These are phyloP conservation scores for Notamacropus eugenii DNA, from an alignment of 2,797 vertebrate species.

Conservation along the genomic window DNA sequence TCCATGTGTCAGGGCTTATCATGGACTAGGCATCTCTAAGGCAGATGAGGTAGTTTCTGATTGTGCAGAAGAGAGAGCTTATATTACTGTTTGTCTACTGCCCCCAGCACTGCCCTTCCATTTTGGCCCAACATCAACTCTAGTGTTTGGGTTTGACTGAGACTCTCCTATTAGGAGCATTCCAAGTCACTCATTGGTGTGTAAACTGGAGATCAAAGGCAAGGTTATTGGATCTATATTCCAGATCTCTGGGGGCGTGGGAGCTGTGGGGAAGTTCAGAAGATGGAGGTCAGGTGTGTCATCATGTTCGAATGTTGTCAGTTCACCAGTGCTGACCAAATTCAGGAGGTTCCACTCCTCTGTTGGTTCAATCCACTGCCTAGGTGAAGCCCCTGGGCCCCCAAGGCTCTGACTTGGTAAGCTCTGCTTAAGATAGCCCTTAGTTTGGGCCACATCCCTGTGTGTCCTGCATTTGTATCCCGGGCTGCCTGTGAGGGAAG, in stretches of 20 bases:
- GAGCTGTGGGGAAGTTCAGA: slow-evolving; percentile 42
- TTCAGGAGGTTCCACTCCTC: background rate
- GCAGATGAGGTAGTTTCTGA: background rate
- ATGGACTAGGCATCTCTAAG: background rate
- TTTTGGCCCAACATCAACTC: background rate
- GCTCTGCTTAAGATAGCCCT: slow-evolving; percentile 84
- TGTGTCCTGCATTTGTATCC: background rate
- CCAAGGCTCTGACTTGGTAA: accelerated
- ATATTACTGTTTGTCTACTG: background rate
- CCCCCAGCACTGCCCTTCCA: accelerated
- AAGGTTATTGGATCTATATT: background rate
- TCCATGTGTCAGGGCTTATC: background rate
- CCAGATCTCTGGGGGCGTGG: slow-evolving; percentile 38
- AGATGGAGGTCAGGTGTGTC: background rate
- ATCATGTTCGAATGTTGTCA: slow-evolving; percentile 5
- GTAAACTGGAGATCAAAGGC: slow-evolving; percentile 68
- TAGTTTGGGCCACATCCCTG: background rate
- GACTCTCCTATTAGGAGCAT: slow-evolving; percentile 44
- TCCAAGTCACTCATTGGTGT: slow-evolving; percentile 40
- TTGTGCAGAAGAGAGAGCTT: background rate
- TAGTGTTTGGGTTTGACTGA: background rate
- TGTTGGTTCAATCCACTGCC: background rate
- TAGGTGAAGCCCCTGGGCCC: accelerated
- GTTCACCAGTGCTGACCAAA: slow-evolving; percentile 5
- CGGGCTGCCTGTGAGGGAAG: background rate